These are phyloP conservation scores for Coremacera marginata DNA, from an alignment of 2,888 invertebrate species.

Conservation along the genomic window DNA sequence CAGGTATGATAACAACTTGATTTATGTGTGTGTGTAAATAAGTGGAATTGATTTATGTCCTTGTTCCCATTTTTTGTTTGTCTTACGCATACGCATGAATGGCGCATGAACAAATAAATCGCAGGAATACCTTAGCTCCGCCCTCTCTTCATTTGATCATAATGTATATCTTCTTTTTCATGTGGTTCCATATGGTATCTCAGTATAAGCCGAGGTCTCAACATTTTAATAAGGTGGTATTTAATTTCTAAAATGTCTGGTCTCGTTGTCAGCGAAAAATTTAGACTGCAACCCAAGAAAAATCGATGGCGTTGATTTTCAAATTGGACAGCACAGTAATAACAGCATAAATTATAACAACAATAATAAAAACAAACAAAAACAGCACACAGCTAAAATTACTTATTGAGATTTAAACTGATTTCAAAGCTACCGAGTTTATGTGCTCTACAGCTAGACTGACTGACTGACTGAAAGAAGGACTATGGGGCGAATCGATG, in stretches of 20 bases:
- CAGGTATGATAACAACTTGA: constrained; percentile 15
- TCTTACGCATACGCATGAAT: constrained; percentile 16
- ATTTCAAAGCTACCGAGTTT: not conserved
- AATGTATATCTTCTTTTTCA: not conserved
- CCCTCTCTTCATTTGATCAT: not conserved
- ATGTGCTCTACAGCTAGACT: not conserved
- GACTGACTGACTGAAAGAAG: not conserved
- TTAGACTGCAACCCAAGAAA: not conserved
- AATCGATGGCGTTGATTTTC: constrained; percentile 7
- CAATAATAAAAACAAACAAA: not conserved
- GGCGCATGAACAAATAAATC: constrained; percentile 42
- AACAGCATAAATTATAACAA: not conserved
- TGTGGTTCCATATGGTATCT: not conserved
- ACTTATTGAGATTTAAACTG: not conserved
- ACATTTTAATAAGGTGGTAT: not conserved
- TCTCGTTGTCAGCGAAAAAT: not conserved
- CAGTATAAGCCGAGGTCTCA: constrained; percentile 2
- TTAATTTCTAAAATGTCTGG: constrained; percentile 3
- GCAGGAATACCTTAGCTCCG: constrained; percentile 28
- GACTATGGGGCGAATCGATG: not conserved
- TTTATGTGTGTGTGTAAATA: constrained; percentile 17
- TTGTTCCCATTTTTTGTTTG: not conserved
- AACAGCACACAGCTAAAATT: no score
- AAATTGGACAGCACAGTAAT: not conserved
- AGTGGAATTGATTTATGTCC: constrained; percentile 15